Conservation (phyloP, 1,140 invertebrate species). For the Dysdera silvatica region DNA sequence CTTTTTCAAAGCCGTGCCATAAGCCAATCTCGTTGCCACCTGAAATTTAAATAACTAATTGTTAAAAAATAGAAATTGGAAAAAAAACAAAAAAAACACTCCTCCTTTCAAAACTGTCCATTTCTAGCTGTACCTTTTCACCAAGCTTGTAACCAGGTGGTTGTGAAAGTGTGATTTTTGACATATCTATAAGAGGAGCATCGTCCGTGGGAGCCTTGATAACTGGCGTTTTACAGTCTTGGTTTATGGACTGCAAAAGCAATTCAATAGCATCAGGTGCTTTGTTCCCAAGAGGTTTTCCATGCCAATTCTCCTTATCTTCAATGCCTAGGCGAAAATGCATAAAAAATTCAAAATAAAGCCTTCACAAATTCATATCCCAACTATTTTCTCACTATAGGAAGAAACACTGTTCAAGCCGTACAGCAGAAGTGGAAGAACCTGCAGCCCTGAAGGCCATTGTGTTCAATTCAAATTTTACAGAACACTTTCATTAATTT, state of each 20-base stretch:
- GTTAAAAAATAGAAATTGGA: no score
- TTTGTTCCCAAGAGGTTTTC: slow-evolving; percentile 82
- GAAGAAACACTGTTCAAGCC: no score
- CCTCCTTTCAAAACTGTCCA: neutral
- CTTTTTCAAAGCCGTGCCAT: slow-evolving; percentile 87
- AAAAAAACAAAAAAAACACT: no score
- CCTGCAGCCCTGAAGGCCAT: no score
- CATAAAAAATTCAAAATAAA: neutral
- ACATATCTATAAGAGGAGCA: slow-evolving; percentile 62
- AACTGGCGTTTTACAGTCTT: slow-evolving; percentile 36
- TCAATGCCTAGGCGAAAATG: slow-evolving; percentile 68
- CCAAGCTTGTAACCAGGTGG: slow-evolving; percentile 74
- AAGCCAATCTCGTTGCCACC: slow-evolving; percentile 87
- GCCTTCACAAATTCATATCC: no score
- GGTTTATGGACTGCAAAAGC: neutral
- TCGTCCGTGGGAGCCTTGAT: slow-evolving; percentile 58
- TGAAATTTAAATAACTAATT: slow-evolving; percentile 34
- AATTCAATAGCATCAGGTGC: slow-evolving; percentile 49
- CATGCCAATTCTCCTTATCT: slow-evolving; percentile 93
- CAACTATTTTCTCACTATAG: no score
- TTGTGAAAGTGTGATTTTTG: slow-evolving; percentile 65
- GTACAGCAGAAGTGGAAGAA: no score
- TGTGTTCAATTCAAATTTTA: no score
- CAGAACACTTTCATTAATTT: no score
- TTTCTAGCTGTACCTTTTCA: slow-evolving; percentile 38